Conservation (phyloP, 2,113 vertebrate genomes). For the Nycticorax nycticorax region DNA sequence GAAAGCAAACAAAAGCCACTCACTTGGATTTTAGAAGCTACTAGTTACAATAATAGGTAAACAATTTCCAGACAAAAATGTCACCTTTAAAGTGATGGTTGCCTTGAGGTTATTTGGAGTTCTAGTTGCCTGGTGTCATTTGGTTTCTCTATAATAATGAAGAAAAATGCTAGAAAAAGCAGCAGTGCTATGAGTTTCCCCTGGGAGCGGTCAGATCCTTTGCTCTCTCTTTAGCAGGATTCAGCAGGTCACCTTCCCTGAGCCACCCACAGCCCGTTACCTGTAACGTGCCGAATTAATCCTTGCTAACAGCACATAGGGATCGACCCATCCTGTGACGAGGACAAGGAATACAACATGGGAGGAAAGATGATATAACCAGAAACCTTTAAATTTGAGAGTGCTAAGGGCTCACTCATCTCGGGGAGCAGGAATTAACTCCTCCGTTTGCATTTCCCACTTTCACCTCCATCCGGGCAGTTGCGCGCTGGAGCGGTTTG, state of each 20-base stretch:
- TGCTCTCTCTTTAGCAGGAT: background rate
- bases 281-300: background rate
- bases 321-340: background rate
- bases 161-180: background rate
- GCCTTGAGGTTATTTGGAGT: background rate
- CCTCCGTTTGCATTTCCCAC: background rate
- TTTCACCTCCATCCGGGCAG: background rate
- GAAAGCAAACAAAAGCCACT: background rate
- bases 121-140: background rate
- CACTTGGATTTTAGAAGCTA: background rate
- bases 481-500: background rate
- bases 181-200: background rate
- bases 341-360: background rate
- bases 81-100: background rate
- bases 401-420: background rate
- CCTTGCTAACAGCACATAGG: background rate
- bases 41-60: background rate
- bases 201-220: background rate
- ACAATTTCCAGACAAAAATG: background rate
- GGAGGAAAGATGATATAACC: background rate
- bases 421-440: background rate
- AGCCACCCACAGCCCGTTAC: background rate
- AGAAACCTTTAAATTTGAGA: background rate
- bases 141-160: background rate
- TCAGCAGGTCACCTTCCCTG: background rate